Evolutionary conservation across 2,113 vertebrate species (phyloP).

Genomic region (Dipodomys spectabilis): DNA sequence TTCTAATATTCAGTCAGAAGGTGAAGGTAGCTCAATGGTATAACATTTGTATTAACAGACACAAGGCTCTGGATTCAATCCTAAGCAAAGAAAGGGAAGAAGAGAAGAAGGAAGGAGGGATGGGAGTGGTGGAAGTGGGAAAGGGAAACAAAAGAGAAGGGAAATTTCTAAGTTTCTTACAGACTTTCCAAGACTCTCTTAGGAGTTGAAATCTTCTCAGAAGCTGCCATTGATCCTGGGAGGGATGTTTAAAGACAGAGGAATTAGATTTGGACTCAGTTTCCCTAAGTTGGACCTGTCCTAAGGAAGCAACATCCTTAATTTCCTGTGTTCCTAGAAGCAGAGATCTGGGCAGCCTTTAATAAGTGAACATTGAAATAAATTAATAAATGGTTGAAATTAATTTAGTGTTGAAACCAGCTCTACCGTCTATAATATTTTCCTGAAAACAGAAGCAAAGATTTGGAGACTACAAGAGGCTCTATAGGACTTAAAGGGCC

Average conservation of each 20-base stretch:
- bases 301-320: not conserved
- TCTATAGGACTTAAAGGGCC: not conserved
- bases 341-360: not conserved
- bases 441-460: not conserved
- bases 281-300: not conserved
- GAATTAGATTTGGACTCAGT: too few relatives aligned
- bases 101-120: too few relatives aligned
- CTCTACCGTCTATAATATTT: not conserved
- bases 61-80: too few relatives aligned
- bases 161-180: too few relatives aligned
- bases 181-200: too few relatives aligned
- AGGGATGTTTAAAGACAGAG: not conserved
- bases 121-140: too few relatives aligned
- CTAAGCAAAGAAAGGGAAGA: too few relatives aligned
- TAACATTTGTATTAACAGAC: not conserved
- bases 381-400: not conserved
- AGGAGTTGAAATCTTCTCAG: not conserved
- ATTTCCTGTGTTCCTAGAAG: not conserved
- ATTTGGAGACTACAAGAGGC: not conserved
- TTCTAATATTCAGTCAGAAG: not conserved
- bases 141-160: too few relatives aligned
- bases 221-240: not conserved
- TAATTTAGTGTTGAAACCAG: not conserved
- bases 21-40: not conserved
- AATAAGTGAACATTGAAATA: not conserved